Evolutionary conservation across 2,797 vertebrate species (phyloP), one percentile per base, ranked within the genome.

Genomic region (Muraenolepis orangiensis): DNA sequence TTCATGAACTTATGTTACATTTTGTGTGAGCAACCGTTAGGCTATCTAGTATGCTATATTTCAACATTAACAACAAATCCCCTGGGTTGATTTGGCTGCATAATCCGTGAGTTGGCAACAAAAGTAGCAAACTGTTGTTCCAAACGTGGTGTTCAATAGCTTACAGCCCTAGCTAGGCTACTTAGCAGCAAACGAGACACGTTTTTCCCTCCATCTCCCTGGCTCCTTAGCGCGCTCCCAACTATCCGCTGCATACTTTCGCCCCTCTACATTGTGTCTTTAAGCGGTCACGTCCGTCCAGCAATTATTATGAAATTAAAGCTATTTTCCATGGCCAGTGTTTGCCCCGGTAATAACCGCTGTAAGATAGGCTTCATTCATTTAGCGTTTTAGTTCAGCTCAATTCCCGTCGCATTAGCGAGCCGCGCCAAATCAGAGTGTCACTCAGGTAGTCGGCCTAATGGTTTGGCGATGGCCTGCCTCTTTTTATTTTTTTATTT

Each of bases 391-490:
- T 92, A 94, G 94, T 94, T 94, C 93, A 90, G 95, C 94, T 95
- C 93, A 94, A 94, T 95, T 96, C 95, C 95, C 94, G 95, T 94
- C 92, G 89, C 92, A 95, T 95, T 95, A 96, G 94, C 93, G 79
- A 70, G 81, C 83, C 80, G 85, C 90, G 87, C 93, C 92, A 94
- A 96, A 96, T 95, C 94, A 86, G 91, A 91, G 94, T 95, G 96
- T 95, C 96, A 96, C 92, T 97, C 95, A 93, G 88, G 82, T 82
- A 94, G 90, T 90, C 92, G 80, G 92, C 87, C 87, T 92, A 94
- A 94, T 91, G 90, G 91, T 91, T 90, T 88, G 90, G 92, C 89
- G 86, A 93, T 84, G 92, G 93, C 90, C 91, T 92, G 92, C 83
- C 80, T n/a, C 85, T 87, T 83, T 77, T 66, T 72, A 71, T 84